phyloP scores from a whole-genome alignment of 2,888 invertebrate species.

The Polydrusus pterygomalis region DNA sequence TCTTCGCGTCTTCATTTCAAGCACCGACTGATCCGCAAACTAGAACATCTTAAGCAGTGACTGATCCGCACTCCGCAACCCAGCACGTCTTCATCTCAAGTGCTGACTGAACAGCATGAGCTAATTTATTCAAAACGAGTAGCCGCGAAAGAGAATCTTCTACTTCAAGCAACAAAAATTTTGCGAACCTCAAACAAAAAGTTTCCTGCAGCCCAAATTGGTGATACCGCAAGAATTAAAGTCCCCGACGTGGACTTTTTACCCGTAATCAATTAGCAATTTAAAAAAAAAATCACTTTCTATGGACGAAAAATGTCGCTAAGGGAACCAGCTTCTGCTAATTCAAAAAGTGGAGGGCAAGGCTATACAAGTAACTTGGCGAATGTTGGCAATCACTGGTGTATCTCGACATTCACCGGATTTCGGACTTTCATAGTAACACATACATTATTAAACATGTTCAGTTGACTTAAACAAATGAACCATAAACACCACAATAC shows the following conservation, averaged over 20 bases:
- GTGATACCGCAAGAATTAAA: conserved; percentile 38
- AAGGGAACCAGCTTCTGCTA: too few relatives aligned
- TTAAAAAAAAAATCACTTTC: too few relatives aligned
- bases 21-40: conserved; percentile 32
- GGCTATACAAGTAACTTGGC: too few relatives aligned
- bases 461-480: too few relatives aligned
- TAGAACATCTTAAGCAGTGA: conserved; percentile 39
- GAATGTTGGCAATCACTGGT: too few relatives aligned
- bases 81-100: conserved; percentile 39
- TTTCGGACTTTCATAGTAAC: too few relatives aligned
- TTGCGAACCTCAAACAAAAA: conserved; percentile 38
- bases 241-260: conserved; percentile 34
- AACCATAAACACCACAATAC: too few relatives aligned
- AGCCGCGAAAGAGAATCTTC: conserved; percentile 43
- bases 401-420: too few relatives aligned
- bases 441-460: too few relatives aligned
- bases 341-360: too few relatives aligned
- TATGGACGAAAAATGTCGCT: too few relatives aligned
- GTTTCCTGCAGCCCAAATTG: conserved; percentile 41
- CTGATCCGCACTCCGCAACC: conserved; percentile 33
- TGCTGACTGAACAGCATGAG: conserved; percentile 38
- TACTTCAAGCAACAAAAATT: conserved; percentile 48
- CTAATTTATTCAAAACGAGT: conserved; percentile 37
- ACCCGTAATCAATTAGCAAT: too few relatives aligned
- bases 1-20: conserved; percentile 37